phyloP scores from a whole-genome alignment of 2,888 invertebrate genomes.

The Drosophila setosimentum region DNA sequence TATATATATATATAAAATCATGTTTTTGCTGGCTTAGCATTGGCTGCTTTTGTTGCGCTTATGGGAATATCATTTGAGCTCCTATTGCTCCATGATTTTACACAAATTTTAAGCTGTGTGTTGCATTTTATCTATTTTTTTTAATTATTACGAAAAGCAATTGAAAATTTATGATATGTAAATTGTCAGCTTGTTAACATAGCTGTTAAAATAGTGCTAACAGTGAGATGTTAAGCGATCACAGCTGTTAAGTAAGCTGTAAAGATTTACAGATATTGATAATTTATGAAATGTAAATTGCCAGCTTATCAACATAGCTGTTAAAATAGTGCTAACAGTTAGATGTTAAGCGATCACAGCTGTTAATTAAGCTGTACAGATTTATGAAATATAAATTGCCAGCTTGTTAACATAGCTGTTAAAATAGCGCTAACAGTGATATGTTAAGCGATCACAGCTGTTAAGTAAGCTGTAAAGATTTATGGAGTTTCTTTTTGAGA shows the following conservation, averaged over 20 bases:
- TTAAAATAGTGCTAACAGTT: not conserved
- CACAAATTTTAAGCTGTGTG: not conserved
- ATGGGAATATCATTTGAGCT: slow-evolving; percentile 53
- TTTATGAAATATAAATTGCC: too few species aligned
- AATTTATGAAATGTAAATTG: not conserved
- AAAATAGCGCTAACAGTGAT: not conserved
- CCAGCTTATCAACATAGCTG: not conserved
- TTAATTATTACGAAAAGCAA: too few species aligned
- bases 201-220: not conserved
- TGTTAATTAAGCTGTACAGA: too few species aligned
- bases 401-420: too few species aligned
- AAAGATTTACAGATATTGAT: too few species aligned
- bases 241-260: not conserved
- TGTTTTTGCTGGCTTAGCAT: slow-evolving; percentile 7
- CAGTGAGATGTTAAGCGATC: not conserved
- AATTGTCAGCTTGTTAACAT: not conserved
- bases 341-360: not conserved
- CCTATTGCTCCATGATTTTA: slow-evolving; percentile 23
- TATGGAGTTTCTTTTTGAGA: too few species aligned
- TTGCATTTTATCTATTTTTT: not conserved
- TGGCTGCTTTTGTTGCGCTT: slow-evolving; percentile 19
- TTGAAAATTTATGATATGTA: not conserved
- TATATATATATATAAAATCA: slow-evolving; percentile 3
- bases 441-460: not conserved
- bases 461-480: not conserved